These are phyloP conservation scores for Coranthus polyacanthus DNA, from an alignment of 2,797 vertebrate species.

Conservation along the genomic window DNA sequence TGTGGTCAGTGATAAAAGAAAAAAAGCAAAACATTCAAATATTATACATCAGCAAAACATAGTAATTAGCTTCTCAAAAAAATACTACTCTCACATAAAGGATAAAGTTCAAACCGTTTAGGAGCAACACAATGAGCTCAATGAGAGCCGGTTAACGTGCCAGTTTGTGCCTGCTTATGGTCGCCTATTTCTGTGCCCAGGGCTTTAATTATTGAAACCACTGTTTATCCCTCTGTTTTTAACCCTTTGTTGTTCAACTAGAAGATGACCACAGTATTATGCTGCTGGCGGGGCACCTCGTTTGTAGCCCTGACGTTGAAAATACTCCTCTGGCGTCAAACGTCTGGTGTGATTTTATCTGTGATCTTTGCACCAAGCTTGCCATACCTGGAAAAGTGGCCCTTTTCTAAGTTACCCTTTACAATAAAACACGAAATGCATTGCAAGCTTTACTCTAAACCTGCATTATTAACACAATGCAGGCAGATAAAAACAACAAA, in stretches of 20 bases:
- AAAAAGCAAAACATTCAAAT: not conserved
- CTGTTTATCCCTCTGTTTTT: constrained; percentile 65
- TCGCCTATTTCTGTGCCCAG: constrained; percentile 13
- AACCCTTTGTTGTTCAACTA: constrained; percentile 32
- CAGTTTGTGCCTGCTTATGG: constrained; percentile 42
- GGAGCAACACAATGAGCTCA: constrained; percentile 30
- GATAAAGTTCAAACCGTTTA: constrained; percentile 28
- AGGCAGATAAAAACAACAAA: constrained; percentile 50
- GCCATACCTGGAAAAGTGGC: constrained; percentile 5
- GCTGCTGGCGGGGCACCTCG: not conserved
- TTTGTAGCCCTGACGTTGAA: too few relatives aligned
- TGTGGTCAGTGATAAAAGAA: constrained; percentile 10
- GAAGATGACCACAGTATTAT: constrained; percentile 8
- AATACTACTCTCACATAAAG: constrained; percentile 8
- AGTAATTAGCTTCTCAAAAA: constrained; percentile 5
- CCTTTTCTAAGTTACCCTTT: constrained; percentile 11
- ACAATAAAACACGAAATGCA: constrained; percentile 1
- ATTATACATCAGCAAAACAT: not conserved
- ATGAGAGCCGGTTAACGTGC: constrained; percentile 42
- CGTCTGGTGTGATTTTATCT: not conserved
- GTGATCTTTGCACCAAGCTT: constrained; percentile 16
- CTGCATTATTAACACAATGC: constrained; percentile 27
- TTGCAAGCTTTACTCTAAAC: constrained; percentile 22
- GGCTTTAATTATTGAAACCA: constrained; percentile 61
- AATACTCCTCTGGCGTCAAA: too few relatives aligned